A percentile compares a stretch with the other conserved stretches of the same genome.
Evolutionary conservation across 1,140 invertebrate genomes (phyloP).

Genomic region (Drosophila pseudoobscura): DNA sequence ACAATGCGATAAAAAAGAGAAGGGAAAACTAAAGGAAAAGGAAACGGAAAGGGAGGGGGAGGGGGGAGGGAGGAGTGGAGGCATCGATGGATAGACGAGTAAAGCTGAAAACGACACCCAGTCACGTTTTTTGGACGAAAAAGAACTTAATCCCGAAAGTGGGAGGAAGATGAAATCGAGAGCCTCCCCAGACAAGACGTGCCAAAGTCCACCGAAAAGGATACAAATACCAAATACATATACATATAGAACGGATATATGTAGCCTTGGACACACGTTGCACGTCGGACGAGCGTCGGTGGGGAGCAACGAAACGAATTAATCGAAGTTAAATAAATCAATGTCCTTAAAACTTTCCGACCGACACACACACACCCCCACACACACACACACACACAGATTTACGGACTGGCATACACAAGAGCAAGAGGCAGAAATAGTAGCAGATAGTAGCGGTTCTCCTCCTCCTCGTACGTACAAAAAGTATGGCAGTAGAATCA

Average conservation of each 20-base stretch:
- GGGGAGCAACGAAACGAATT: constrained; percentile 65
- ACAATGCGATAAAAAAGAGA: constrained; percentile 20
- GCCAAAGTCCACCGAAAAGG: constrained; percentile 66
- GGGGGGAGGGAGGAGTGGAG: neutral
- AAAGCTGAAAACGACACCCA: constrained; percentile 79
- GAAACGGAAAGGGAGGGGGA: neutral
- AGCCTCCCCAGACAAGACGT: constrained; percentile 66
- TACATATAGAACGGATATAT: constrained; percentile 14
- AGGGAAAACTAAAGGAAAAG: constrained; percentile 8
- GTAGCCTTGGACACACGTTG: constrained; percentile 43
- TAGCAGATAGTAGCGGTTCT: neutral
- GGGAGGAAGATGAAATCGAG: constrained; percentile 66
- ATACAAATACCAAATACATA: constrained; percentile 19
- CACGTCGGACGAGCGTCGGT: neutral
- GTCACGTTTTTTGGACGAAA: constrained; percentile 77
- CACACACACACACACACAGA: constrained; percentile 41
- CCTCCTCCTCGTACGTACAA: too few species aligned
- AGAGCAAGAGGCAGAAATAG: constrained; percentile 2
- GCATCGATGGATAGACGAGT: constrained; percentile 35
- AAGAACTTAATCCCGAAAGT: constrained; percentile 72
- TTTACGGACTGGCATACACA: constrained; percentile 48
- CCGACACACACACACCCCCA: too few species aligned
- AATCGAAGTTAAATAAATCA: constrained; percentile 83
- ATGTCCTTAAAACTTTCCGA: constrained; percentile 74
- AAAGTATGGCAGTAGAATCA: too few species aligned